Evolutionary conservation across 2,797 vertebrate species (phyloP).

Genomic region (Typhlichthys eigenmanni): DNA sequence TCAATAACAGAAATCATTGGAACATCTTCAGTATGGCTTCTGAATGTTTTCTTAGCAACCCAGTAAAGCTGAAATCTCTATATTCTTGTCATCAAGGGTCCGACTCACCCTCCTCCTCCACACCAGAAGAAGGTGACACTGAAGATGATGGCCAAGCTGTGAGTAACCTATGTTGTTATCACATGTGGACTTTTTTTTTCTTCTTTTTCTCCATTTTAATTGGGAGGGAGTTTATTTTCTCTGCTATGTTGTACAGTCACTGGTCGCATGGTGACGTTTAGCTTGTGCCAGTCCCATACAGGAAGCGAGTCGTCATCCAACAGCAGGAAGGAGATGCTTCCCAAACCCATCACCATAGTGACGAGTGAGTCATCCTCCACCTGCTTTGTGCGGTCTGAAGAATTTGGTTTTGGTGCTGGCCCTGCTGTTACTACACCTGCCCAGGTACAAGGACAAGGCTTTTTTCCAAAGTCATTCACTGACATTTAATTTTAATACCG

Average conservation of each 20-base stretch:
- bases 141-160: conserved; percentile 82
- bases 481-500: neutral
- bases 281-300: conserved; percentile 85
- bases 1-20: neutral
- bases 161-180: conserved; percentile 56
- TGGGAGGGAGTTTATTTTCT: neutral
- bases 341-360: conserved; percentile 83
- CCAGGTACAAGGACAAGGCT: conserved; percentile 65
- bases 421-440: conserved; percentile 73
- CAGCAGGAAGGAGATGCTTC: conserved; percentile 90
- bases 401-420: conserved; percentile 75
- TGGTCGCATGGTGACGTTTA: conserved; percentile 55
- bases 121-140: conserved; percentile 80
- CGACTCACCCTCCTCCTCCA: conserved; percentile 81
- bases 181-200: neutral
- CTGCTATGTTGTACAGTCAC: neutral
- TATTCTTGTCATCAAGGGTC: conserved; percentile 62
- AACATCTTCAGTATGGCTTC: neutral
- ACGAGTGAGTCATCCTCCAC: conserved; percentile 87
- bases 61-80: conserved; percentile 8
- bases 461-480: too few relatives aligned
- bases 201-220: neutral
- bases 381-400: conserved; percentile 81
- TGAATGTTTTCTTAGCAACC: neutral
- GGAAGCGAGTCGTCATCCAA: conserved; percentile 92